Conservation (phyloP, 2,888 invertebrate species). For the Drosophila merina region DNA sequence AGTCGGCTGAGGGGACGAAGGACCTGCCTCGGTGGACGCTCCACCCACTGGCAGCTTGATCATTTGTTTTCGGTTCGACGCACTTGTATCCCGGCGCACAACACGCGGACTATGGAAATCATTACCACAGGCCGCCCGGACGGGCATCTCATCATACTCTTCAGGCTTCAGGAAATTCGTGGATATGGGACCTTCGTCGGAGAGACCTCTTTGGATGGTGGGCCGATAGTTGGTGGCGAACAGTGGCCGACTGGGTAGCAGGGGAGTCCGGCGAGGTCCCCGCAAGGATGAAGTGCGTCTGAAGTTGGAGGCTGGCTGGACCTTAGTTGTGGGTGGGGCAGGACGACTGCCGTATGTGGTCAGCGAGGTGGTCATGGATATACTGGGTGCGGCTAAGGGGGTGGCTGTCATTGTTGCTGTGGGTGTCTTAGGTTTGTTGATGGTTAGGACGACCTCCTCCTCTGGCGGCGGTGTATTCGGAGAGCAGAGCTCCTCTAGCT, state of each 20-base stretch:
- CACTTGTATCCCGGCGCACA: constrained; percentile 80
- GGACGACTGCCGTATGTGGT: constrained; percentile 63
- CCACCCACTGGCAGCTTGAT: constrained; percentile 63
- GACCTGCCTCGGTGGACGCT: constrained; percentile 5
- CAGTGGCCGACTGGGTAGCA: constrained; percentile 78
- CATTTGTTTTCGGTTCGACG: constrained; percentile 79
- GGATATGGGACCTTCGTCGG: constrained; percentile 84
- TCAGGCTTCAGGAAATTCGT: constrained; percentile 83
- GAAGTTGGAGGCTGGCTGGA: constrained; percentile 74
- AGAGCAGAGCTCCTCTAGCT: constrained; percentile 91
- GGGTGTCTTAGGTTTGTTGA: constrained; percentile 16
- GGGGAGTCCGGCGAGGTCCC: constrained; percentile 81
- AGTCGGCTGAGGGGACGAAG: constrained; percentile 11
- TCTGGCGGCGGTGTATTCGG: constrained; percentile 83
- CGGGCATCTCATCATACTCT: constrained; percentile 84
- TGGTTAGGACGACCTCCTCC: constrained; percentile 51
- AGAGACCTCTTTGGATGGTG: constrained; percentile 83
- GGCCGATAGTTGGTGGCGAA: constrained; percentile 81
- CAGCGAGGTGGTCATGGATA: constrained; percentile 73
- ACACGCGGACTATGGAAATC: constrained; percentile 83
- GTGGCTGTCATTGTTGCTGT: constrained; percentile 8
- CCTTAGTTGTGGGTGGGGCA: constrained; percentile 27
- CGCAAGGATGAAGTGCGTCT: constrained; percentile 83
- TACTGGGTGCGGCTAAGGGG: constrained; percentile 42
- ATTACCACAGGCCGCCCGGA: constrained; percentile 83